Percentiles rank a stretch among this genome's conserved stretches.
These are phyloP conservation scores for Macroteleia sp. DNA, from an alignment of 2,888 invertebrate species.

Conservation along the genomic window DNA sequence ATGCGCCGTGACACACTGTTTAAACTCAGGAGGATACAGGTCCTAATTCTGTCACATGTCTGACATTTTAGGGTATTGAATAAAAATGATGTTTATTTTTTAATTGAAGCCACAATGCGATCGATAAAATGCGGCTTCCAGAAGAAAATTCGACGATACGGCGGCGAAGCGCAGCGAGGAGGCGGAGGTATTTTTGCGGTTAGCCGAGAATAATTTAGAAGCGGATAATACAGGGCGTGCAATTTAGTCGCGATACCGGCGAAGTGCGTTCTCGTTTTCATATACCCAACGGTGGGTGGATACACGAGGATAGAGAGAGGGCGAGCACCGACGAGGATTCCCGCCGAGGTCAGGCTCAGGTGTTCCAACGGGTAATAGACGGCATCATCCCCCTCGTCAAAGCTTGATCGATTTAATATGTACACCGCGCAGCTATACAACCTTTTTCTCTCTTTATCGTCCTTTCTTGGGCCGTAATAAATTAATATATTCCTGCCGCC, in stretches of 20 bases:
- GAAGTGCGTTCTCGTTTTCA: slow-evolving; percentile 79
- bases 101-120: slow-evolving; percentile 58
- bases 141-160: slow-evolving; percentile 58
- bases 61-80: too few species aligned
- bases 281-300: slow-evolving; percentile 67
- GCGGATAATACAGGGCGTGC: slow-evolving; percentile 74
- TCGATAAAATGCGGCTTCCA: slow-evolving; percentile 46
- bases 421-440: slow-evolving; percentile 54
- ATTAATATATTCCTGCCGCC: slow-evolving; percentile 52
- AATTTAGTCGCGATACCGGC: slow-evolving; percentile 74
- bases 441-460: slow-evolving; percentile 19
- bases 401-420: slow-evolving; percentile 82
- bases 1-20: too few species aligned
- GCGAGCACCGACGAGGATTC: slow-evolving; percentile 56
- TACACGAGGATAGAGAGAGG: slow-evolving; percentile 40
- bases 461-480: slow-evolving; percentile 38
- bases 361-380: slow-evolving; percentile 80
- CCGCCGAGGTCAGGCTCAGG: slow-evolving; percentile 76
- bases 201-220: slow-evolving; percentile 81
- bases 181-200: slow-evolving; percentile 81
- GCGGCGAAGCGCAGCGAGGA: slow-evolving; percentile 54
- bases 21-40: too few species aligned
- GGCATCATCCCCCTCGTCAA: slow-evolving; percentile 79
- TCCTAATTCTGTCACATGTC: too few species aligned
- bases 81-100: slow-evolving; percentile 64